Evolutionary conservation across 2,113 vertebrate genomes (phyloP).

Genomic region (Chloroceryle aenea): DNA sequence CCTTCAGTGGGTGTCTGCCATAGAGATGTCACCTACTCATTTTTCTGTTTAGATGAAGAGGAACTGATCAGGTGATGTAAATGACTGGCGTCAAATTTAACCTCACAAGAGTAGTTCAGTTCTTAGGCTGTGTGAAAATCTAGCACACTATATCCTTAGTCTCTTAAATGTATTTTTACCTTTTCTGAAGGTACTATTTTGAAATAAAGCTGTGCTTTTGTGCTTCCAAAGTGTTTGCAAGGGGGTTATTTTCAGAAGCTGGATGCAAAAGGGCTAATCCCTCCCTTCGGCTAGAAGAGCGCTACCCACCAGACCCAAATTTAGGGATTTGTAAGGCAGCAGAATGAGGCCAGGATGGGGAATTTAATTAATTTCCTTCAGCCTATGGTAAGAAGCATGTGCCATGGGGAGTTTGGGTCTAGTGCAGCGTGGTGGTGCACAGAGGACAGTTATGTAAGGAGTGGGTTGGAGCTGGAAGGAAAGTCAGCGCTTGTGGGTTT

Average conservation of each 20-base stretch:
- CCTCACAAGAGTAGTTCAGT: rapidly evolving
- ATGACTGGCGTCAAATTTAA: neutral
- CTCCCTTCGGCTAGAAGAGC: neutral
- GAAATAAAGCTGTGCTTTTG: neutral
- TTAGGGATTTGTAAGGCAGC: neutral
- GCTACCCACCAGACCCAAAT: neutral
- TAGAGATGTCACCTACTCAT: neutral
- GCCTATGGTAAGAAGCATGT: rapidly evolving
- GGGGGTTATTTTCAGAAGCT: neutral
- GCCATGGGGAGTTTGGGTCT: neutral
- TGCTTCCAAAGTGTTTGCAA: neutral
- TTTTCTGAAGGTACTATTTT: neutral
- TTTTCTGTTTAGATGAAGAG: neutral
- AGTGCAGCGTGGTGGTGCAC: rapidly evolving
- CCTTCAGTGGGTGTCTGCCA: neutral
- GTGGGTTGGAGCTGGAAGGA: neutral
- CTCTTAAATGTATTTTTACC: neutral
- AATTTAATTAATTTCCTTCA: neutral
- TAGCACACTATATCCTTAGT: neutral
- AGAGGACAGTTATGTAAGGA: neutral
- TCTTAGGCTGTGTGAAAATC: neutral
- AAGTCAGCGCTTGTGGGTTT: neutral
- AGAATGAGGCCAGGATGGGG: neutral
- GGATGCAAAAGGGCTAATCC: neutral
- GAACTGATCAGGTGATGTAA: neutral